These are phyloP conservation scores for Bradypus variegatus DNA, from an alignment of 2,797 vertebrate species.

Conservation along the genomic window DNA sequence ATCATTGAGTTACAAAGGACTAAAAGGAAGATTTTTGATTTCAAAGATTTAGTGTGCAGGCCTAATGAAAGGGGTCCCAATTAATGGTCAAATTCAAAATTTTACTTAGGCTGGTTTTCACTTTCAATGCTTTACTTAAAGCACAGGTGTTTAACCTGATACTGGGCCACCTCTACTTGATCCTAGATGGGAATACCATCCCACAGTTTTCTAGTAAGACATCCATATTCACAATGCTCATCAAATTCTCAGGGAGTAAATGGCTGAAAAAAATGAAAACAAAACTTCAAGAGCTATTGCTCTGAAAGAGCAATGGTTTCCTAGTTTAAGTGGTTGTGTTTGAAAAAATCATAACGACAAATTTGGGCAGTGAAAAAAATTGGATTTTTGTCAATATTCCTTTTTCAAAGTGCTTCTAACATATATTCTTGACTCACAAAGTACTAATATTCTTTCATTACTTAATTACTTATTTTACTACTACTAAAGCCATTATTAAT, in stretches of 20 bases:
- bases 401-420: neutral
- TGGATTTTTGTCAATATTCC: neutral
- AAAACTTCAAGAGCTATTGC: neutral
- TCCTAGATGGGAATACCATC: neutral
- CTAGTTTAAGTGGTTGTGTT: neutral
- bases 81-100: neutral
- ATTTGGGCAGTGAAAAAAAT: neutral
- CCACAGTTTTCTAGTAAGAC: neutral
- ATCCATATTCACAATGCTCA: neutral
- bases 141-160: neutral
- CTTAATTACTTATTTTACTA: conserved; percentile 15
- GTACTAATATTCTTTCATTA: neutral
- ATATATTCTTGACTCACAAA: neutral
- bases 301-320: neutral
- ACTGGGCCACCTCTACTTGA: neutral
- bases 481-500: neutral
- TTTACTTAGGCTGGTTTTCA: neutral
- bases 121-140: neutral
- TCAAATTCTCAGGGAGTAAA: neutral
- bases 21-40: neutral
- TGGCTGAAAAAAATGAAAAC: neutral
- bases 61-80: neutral
- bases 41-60: neutral
- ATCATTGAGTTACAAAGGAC: neutral
- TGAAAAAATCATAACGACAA: neutral